Percentiles rank a stretch among this genome's conserved stretches.
Evolutionary conservation across 2,113 vertebrate species (phyloP).

Genomic region (Phocoena phocoena): DNA sequence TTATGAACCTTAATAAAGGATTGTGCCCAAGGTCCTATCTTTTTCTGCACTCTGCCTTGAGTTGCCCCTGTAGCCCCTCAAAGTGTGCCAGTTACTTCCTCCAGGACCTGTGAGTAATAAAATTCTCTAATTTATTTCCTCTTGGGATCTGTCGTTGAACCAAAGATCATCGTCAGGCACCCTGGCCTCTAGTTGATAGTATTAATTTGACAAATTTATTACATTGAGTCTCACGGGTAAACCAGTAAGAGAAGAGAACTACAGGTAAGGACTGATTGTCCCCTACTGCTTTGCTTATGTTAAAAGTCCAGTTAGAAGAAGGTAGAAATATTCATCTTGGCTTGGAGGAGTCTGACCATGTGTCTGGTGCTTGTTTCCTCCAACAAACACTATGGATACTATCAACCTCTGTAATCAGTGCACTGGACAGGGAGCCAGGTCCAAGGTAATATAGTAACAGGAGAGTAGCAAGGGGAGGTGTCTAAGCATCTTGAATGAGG

Average conservation of each 20-base stretch:
- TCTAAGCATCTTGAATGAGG: neutral
- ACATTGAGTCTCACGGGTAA: neutral
- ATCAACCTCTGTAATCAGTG: neutral
- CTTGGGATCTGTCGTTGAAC: neutral
- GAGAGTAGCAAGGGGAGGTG: neutral
- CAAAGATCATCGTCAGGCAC: neutral
- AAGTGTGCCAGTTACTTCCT: neutral
- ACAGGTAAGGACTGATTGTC: neutral
- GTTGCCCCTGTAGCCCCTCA: accelerated
- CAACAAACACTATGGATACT: neutral
- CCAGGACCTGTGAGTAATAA: neutral
- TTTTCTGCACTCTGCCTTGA: neutral
- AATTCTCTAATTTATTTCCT: neutral
- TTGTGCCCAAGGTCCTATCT: neutral
- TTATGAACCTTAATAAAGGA: neutral
- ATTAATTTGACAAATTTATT: neutral
- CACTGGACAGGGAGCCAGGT: neutral
- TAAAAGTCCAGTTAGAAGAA: neutral
- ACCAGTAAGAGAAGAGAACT: neutral
- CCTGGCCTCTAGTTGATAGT: neutral
- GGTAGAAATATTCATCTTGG: neutral
- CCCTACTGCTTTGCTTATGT: neutral
- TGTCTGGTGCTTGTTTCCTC: accelerated
- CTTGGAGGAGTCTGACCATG: neutral
- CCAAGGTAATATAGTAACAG: neutral